These are phyloP conservation scores for Leptopilina myrica DNA, from an alignment of 2,888 invertebrate species.

Conservation along the genomic window DNA sequence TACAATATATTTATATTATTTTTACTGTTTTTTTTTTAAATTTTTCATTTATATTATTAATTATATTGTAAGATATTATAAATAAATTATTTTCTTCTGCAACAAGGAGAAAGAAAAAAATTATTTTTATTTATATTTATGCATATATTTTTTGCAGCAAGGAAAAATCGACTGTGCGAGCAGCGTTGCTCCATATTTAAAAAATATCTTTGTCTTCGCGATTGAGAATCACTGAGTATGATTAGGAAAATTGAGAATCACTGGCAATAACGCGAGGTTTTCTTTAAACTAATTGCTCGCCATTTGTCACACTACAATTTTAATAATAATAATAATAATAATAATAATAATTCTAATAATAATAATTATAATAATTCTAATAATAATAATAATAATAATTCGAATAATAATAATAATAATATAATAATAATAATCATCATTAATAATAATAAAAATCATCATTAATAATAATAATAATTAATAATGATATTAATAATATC, in stretches of 20 bases:
- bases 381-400: too few species aligned
- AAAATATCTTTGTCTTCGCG: slow-evolving; percentile 26
- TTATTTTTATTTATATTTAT: too few species aligned
- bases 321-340: slow-evolving; percentile 7
- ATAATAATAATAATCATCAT: slow-evolving; percentile 14
- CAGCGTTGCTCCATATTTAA: slow-evolving; percentile 15
- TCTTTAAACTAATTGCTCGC: slow-evolving; percentile 16
- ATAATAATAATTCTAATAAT: neutral
- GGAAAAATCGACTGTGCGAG: neutral
- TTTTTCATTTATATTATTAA: too few species aligned
- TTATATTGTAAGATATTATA: too few species aligned
- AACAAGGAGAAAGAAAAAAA: neutral
- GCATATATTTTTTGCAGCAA: too few species aligned
- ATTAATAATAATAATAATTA: slow-evolving; percentile 42
- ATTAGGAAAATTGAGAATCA: slow-evolving; percentile 41
- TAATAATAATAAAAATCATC: slow-evolving; percentile 37
- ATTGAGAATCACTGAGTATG: slow-evolving; percentile 39
- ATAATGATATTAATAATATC: slow-evolving; percentile 59
- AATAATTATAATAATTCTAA: too few species aligned
- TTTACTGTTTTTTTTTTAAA: too few species aligned
- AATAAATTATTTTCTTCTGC: neutral
- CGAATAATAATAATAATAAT: too few species aligned
- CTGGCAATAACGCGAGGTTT: slow-evolving; percentile 38
- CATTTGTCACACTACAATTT: slow-evolving; percentile 34
- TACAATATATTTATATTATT: too few species aligned